These are phyloP conservation scores for Drosophila tropicalis DNA, from an alignment of 1,140 invertebrate species.

Conservation along the genomic window DNA sequence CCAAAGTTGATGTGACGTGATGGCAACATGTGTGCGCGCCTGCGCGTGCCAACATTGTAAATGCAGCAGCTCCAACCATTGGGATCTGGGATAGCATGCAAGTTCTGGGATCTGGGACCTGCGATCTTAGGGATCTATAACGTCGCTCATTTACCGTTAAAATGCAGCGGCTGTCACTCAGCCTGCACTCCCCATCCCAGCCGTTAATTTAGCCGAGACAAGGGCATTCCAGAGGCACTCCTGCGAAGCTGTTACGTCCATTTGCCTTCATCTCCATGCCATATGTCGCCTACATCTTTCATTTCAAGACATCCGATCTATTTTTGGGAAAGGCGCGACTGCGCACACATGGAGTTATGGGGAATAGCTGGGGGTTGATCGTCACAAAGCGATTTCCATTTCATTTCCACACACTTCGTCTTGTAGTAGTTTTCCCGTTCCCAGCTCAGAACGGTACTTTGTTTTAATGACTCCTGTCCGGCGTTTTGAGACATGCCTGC, in stretches of 20 bases:
- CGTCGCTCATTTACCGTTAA: slow-evolving; percentile 78
- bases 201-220: slow-evolving; percentile 32
- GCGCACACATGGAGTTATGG: slow-evolving; percentile 44
- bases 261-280: slow-evolving; percentile 45
- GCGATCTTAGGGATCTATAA: slow-evolving; percentile 27
- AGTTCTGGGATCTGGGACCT: slow-evolving; percentile 14
- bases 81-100: slow-evolving; percentile 25
- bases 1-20: slow-evolving; percentile 43
- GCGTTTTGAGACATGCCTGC: slow-evolving; percentile 40
- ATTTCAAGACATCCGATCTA: slow-evolving; percentile 24
- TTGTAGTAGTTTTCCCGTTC: slow-evolving; percentile 48
- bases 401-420: slow-evolving; percentile 46
- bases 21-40: slow-evolving; percentile 75
- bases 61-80: slow-evolving; percentile 43
- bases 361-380: slow-evolving; percentile 2
- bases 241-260: slow-evolving; percentile 25
- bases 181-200: slow-evolving; percentile 75
- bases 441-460: slow-evolving; percentile 46
- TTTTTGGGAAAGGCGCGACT: slow-evolving; percentile 56
- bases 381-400: slow-evolving; percentile 24
- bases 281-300: slow-evolving; percentile 57
- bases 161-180: slow-evolving; percentile 70
- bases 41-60: slow-evolving; percentile 77
- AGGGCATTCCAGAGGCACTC: slow-evolving; percentile 6
- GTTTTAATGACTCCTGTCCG: slow-evolving; percentile 60